A percentile compares a stretch with the other conserved stretches of the same genome.
Evolutionary conservation across 2,797 vertebrate species (phyloP).

Genomic region (Sebastes elongatus): DNA sequence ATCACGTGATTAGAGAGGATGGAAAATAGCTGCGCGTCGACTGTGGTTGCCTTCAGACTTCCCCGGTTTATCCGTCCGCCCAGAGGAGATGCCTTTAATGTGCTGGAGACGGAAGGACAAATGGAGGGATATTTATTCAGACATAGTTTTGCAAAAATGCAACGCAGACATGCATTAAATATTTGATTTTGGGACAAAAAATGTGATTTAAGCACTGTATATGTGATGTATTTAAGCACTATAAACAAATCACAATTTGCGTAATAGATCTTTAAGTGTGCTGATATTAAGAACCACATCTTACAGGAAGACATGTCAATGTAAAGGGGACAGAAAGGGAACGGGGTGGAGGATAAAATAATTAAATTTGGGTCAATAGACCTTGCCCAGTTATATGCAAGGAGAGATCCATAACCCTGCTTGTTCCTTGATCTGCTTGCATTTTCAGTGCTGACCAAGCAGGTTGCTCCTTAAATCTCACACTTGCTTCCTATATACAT

Average conservation of each 20-base stretch:
- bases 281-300: not conserved
- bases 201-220: not conserved
- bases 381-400: slow-evolving; percentile 76
- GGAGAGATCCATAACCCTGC: slow-evolving; percentile 76
- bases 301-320: slow-evolving; percentile 34
- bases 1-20: slow-evolving; percentile 80
- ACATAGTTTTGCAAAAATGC: not conserved
- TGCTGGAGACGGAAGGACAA: slow-evolving; percentile 23
- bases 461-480: slow-evolving; percentile 72
- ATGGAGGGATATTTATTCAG: slow-evolving; percentile 18
- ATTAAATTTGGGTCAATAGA: slow-evolving; percentile 81
- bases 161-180: not conserved
- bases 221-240: not conserved
- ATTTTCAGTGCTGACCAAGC: slow-evolving; percentile 83
- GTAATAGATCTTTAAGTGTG: not conserved
- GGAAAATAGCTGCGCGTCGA: slow-evolving; percentile 66
- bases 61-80: slow-evolving; percentile 43
- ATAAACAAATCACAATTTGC: not conserved
- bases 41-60: slow-evolving; percentile 63
- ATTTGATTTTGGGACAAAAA: not conserved
- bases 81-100: slow-evolving; percentile 52
- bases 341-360: slow-evolving; percentile 62
- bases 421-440: slow-evolving; percentile 74
- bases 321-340: slow-evolving; percentile 42
- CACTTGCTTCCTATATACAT: slow-evolving; percentile 76